Evolutionary conservation across 2,888 invertebrate species (phyloP), one percentile per base, ranked within the genome.

Genomic region (Sepiola atlantica): DNA sequence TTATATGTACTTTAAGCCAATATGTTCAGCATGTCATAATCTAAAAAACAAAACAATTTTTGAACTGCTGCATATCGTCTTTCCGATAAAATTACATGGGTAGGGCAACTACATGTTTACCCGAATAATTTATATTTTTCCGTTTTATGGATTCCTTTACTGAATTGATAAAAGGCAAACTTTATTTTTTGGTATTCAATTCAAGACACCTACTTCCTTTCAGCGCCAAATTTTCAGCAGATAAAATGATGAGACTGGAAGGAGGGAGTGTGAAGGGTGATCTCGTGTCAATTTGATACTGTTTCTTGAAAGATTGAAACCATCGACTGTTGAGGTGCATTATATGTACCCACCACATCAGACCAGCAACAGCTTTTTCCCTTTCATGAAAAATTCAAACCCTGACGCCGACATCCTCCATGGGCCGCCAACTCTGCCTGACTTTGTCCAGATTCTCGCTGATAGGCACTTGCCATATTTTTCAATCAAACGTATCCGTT

Each of bases 381-480:
- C 14, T 77, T 77, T 18, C n/a, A n/a, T 77, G n/a, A 77, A 77
- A 77, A 57, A 57, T 57, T 21, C 57, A 21, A 21, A 21, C 57
- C 20, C 0, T 24, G 8, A 28, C 28, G n/a, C n/a, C 10, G 12
- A n/a, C 77, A n/a, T 2, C 6, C 77, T n/a, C n/a, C n/a, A 45
- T 45, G 45, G 45, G 45, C 45, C 45, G 45, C 45, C 45, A 45
- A 45, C n/a, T n/a, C n/a, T 45, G 16, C n/a, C 77, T 77, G n/a
- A 77, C n/a, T 77, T 77, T 77, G 77, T 77, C 77, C 77, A 21
- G 77, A 77, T 77, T 77, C 16, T 77, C 32, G 77, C 77, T 77
- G 77, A 77, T 77, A 77, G 77, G 32, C 77, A 77, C 32, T 77
- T 77, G 77, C 77, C 77, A 77, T 77, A 77, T 77, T 77, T 45